These are phyloP conservation scores for Embiotoca jacksoni DNA, from an alignment of 2,113 vertebrate genomes.

Conservation along the genomic window DNA sequence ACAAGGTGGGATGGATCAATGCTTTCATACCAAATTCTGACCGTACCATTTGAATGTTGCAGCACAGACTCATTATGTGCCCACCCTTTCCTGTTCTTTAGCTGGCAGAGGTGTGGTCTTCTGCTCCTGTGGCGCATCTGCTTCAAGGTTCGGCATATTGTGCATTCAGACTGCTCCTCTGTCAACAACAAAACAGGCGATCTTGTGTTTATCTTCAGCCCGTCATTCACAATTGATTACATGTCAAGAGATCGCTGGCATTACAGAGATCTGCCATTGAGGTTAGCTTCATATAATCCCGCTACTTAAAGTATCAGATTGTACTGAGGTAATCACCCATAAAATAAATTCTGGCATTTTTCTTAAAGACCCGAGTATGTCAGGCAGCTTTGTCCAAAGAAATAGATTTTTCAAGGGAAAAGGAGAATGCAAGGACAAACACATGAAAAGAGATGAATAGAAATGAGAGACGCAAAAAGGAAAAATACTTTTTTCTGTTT, in stretches of 20 bases:
- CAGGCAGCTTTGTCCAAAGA: constrained; percentile 54
- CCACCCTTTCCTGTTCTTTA: no score
- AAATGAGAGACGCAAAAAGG: constrained; percentile 24
- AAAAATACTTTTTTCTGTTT: neutral
- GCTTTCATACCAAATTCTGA: no score
- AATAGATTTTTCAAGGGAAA: constrained; percentile 58
- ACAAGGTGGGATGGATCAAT: no score
- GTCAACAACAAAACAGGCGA: constrained; percentile 41
- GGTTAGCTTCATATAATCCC: constrained; percentile 64
- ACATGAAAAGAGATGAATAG: constrained; percentile 41
- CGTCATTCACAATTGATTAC: constrained; percentile 76
- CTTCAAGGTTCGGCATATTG: neutral
- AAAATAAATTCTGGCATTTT: constrained; percentile 73
- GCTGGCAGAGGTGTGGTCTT: no score
- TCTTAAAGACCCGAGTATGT: constrained; percentile 69
- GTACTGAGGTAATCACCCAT: constrained; percentile 76
- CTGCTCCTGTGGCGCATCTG: no score
- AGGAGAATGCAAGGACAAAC: constrained; percentile 58
- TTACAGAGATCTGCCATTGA: constrained; percentile 49
- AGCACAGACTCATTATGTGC: no score
- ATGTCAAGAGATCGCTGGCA: constrained; percentile 72
- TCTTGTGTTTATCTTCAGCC: constrained; percentile 69
- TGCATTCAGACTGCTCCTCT: constrained; percentile 1
- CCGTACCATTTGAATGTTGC: no score
- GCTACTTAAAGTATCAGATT: constrained; percentile 78